Evolutionary conservation across 2,113 vertebrate genomes (phyloP).

Genomic region (Chlorocebus sabaeus): DNA sequence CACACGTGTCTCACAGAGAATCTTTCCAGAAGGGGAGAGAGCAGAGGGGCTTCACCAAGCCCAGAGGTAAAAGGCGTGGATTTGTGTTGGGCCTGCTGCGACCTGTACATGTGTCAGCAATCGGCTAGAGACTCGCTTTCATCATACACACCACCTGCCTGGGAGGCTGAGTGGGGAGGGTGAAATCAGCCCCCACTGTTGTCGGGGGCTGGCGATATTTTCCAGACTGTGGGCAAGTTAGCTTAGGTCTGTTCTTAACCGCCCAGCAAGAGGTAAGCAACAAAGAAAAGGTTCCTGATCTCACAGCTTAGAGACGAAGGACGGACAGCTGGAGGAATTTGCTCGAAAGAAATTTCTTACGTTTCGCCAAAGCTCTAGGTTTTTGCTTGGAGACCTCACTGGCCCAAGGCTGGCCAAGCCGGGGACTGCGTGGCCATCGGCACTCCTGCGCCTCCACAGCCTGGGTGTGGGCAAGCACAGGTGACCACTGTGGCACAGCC

Average conservation of each 20-base stretch:
- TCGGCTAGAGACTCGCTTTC: neutral
- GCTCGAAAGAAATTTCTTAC: neutral
- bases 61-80: neutral
- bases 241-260: neutral
- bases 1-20: neutral
- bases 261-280: neutral
- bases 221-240: neutral
- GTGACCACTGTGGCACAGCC: neutral
- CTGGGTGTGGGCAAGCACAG: fast-evolving
- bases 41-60: neutral
- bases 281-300: neutral
- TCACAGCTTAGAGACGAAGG: neutral
- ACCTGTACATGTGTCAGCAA: neutral
- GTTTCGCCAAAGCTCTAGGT: neutral
- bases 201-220: neutral
- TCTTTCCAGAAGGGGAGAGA: neutral
- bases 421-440: neutral
- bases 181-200: neutral
- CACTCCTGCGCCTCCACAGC: neutral
- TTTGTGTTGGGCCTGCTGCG: neutral
- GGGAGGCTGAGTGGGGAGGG: neutral
- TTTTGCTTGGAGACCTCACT: neutral
- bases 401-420: neutral
- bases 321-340: neutral
- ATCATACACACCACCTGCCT: neutral